Base-by-base conservation (phyloP, 2,113 vertebrate species). In the Ameiurus melas region DNA sequence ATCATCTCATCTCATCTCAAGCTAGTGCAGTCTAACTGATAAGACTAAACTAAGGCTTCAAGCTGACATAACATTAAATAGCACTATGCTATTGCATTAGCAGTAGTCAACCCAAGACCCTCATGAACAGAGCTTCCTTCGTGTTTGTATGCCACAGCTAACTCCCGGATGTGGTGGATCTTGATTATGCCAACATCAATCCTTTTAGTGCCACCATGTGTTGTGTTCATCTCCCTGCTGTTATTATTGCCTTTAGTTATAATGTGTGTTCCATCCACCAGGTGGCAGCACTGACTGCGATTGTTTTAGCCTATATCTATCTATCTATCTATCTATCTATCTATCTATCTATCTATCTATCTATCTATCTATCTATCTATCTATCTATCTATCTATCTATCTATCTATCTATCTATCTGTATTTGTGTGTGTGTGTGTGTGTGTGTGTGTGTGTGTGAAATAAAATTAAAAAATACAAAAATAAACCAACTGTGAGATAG, bases 1-100 rank as follows among this genome's bases (percentile, higher is more conserved):
- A 19, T 60, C 58, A 68, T 30, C 66, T 16, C 66, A 30, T 16
- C n/a, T 68, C 66, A n/a, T n/a, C n/a, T 66, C 64, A 68, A 30
- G n/a, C 27, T 12, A 14, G 14, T 17, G 7, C 60, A 25, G 25
- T 64, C 60, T 27, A 14, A 68, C n/a, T 30, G 66, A 68, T 68
- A 13, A 68, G n/a, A 30, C 4, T 33, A 14, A 68, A 16, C 25
- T 13, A 62, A 30, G 58, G 55, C 68, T 85, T 88, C 62, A 75
- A 77, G 87, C 78, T 86, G 84, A 79, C 71, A 60, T 81, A 87
- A 85, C 85, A 89, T 62, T 87, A 89, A 85, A 78, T 8, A 36
- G 70, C 80, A 39, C 77, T 75, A 47, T 90, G 75, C 51, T 64
- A 62, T 64, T 25, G 39, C 70, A 39, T 86, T 84, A 82, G 84